Evolutionary conservation across 1,140 invertebrate genomes (phyloP).

Genomic region (Drosophila aff.): DNA sequence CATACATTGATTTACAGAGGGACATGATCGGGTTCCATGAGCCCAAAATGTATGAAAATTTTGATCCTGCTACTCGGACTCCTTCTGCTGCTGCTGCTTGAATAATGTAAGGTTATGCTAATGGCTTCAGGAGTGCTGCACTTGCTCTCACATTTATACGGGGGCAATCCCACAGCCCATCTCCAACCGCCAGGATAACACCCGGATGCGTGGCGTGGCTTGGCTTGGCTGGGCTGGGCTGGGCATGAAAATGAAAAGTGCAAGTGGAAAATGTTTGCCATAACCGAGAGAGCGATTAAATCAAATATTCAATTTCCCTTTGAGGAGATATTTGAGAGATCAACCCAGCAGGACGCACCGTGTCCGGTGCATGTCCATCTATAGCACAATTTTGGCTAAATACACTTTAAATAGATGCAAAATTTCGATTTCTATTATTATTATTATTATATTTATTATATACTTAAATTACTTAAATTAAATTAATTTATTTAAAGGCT

Average conservation of each 20-base stretch:
- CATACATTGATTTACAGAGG: too few species aligned
- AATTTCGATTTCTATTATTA: neutral
- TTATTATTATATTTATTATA: neutral
- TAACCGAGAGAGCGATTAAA: slow-evolving; percentile 44
- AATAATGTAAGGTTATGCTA: slow-evolving; percentile 80
- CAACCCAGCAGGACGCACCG: neutral
- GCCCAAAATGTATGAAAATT: slow-evolving; percentile 72
- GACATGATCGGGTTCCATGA: slow-evolving; percentile 8
- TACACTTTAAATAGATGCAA: neutral
- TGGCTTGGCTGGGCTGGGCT: too few species aligned
- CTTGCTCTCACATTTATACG: slow-evolving; percentile 33
- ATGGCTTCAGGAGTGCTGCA: slow-evolving; percentile 39
- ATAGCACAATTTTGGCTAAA: neutral
- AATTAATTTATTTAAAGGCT: neutral
- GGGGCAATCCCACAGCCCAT: neutral
- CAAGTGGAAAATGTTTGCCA: slow-evolving; percentile 42
- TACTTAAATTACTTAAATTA: neutral
- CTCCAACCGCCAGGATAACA: neutral
- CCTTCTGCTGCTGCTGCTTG: slow-evolving; percentile 42
- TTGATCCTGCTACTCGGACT: neutral
- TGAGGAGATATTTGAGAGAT: slow-evolving; percentile 20
- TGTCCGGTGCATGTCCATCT: neutral
- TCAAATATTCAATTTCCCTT: slow-evolving; percentile 51
- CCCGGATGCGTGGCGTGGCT: neutral
- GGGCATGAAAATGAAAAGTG: slow-evolving; percentile 21